These are phyloP conservation scores for Automeris io DNA, from an alignment of 2,888 invertebrate species.

Conservation along the genomic window DNA sequence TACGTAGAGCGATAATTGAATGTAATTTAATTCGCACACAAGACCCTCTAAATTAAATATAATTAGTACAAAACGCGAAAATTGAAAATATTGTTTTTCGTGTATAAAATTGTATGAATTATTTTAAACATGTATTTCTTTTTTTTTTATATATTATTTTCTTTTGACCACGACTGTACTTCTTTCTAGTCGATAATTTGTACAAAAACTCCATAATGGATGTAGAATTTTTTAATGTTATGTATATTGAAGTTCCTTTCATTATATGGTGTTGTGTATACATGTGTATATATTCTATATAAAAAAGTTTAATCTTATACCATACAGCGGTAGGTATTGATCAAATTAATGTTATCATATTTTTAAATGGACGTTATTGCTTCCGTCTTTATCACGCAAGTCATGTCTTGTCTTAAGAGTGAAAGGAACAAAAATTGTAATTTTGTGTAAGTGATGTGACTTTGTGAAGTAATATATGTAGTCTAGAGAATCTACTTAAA, in stretches of 20 bases:
- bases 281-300: neutral
- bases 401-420: neutral
- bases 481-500: too few species aligned
- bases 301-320: neutral
- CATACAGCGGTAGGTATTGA: neutral
- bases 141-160: too few species aligned
- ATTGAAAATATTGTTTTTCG: too few species aligned
- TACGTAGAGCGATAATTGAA: too few species aligned
- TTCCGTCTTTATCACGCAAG: neutral
- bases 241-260: slow-evolving; percentile 38
- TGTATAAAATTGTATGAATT: too few species aligned
- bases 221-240: slow-evolving; percentile 26
- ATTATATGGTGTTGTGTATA: slow-evolving; percentile 12
- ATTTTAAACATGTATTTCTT: too few species aligned
- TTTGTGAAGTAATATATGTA: too few species aligned
- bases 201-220: slow-evolving; percentile 38
- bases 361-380: neutral
- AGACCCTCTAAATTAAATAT: too few species aligned
- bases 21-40: too few species aligned
- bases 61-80: too few species aligned
- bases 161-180: slow-evolving; percentile 37
- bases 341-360: neutral
- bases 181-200: slow-evolving; percentile 37
- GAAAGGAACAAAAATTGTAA: neutral
- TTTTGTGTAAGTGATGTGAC: too few species aligned